phyloP scores from a whole-genome alignment of 1,140 invertebrate species.

The Triops longicaudatus region DNA sequence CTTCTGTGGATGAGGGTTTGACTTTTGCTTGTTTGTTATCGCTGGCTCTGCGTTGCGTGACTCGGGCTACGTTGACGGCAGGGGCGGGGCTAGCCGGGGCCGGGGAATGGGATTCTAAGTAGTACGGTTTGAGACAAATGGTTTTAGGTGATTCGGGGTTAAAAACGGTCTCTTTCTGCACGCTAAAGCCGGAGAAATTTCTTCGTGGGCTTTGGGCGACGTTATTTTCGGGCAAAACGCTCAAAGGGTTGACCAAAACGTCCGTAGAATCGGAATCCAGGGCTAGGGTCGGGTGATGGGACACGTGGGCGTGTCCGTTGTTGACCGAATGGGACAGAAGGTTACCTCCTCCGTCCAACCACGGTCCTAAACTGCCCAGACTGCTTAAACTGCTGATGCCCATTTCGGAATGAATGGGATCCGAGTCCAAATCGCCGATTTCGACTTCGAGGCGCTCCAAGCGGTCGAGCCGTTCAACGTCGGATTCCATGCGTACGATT shows the following conservation, averaged over 20 bases:
- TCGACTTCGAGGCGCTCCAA: constrained; percentile 27
- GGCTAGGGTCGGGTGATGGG: constrained; percentile 12
- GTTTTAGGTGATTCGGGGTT: constrained; percentile 13
- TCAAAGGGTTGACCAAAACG: constrained; percentile 25
- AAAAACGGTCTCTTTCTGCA: constrained; percentile 16
- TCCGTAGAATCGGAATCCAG: constrained; percentile 27
- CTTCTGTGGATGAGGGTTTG: constrained; percentile 43
- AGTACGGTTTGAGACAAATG: constrained; percentile 9
- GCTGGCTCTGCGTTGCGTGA: constrained; percentile 7
- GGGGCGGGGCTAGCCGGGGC: constrained; percentile 26
- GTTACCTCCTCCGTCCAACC: not conserved
- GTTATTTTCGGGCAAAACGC: constrained; percentile 23
- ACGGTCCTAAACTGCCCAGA: not conserved
- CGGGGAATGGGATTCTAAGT: constrained; percentile 16
- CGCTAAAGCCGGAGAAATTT: constrained; percentile 18
- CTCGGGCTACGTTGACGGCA: not conserved
- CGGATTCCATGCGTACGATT: constrained; percentile 26
- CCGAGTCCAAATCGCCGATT: constrained; percentile 25
- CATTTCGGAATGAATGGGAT: constrained; percentile 17
- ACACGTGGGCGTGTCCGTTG: not conserved
- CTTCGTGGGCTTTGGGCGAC: not conserved
- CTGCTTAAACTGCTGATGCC: constrained; percentile 19
- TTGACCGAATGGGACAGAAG: not conserved
- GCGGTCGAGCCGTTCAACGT: constrained; percentile 24
- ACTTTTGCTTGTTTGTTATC: not conserved